Evolutionary conservation across 1,140 invertebrate species (phyloP).

Genomic region (Nasonia vitripennis): DNA sequence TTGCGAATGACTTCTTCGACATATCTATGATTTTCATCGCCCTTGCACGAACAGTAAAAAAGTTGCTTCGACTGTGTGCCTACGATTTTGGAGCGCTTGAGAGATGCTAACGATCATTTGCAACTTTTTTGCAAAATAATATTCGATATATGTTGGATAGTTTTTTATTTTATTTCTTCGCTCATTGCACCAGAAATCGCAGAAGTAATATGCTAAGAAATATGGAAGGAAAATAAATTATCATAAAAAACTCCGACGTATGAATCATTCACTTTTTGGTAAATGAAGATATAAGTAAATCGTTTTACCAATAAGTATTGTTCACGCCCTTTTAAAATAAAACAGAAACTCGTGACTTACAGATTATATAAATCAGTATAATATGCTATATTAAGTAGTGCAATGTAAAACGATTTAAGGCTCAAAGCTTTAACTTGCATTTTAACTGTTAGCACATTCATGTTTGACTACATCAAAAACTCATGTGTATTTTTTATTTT

Average conservation of each 20-base stretch:
- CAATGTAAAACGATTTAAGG: not conserved
- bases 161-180: conserved; percentile 44
- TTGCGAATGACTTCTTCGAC: conserved; percentile 39
- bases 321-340: not conserved
- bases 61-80: conserved; percentile 14
- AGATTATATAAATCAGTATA: not conserved
- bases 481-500: conserved; percentile 64
- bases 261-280: not conserved
- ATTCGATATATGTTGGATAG: not conserved
- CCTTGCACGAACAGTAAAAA: conserved; percentile 30
- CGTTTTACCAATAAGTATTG: not conserved
- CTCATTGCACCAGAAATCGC: conserved; percentile 25
- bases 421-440: conserved; percentile 62
- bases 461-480: conserved; percentile 31
- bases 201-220: not conserved
- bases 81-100: not conserved
- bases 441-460: conserved; percentile 72
- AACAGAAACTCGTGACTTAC: not conserved
- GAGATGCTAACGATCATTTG: not conserved
- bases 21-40: conserved; percentile 34
- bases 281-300: too few relatives aligned
- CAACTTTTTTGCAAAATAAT: conserved; percentile 32
- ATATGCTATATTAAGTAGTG: not conserved
- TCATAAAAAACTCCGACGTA: not conserved
- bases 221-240: not conserved